A percentile compares a stretch with the other conserved stretches of the same genome.
phyloP scores from a whole-genome alignment of 2,888 invertebrate species.

The Erebia aethiops region DNA sequence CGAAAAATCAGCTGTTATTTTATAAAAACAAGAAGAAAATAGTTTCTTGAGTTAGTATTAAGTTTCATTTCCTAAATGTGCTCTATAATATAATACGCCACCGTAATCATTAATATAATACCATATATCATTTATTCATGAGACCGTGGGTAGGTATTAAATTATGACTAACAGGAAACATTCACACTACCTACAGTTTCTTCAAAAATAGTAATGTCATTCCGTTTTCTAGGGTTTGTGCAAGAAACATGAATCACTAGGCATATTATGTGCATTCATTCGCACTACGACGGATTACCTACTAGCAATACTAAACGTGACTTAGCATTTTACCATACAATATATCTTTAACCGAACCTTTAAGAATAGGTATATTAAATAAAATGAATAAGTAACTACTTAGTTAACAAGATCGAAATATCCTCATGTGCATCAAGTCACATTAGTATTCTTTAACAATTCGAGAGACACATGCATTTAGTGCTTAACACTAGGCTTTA shows the following conservation, averaged over 20 bases:
- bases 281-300: conserved; percentile 23
- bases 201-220: conserved; percentile 28
- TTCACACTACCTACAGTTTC: conserved; percentile 2
- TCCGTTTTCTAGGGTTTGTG: conserved; percentile 39
- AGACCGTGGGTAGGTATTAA: conserved; percentile 1
- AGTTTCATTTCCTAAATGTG: too few relatives aligned
- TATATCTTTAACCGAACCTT: neutral
- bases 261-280: conserved; percentile 36
- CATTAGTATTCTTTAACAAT: conserved; percentile 27
- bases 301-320: conserved; percentile 33
- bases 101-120: neutral
- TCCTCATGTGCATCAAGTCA: conserved; percentile 25
- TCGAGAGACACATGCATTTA: conserved; percentile 33
- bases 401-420: too few relatives aligned
- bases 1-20: too few relatives aligned
- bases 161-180: conserved; percentile 23
- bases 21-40: too few relatives aligned
- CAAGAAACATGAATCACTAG: conserved; percentile 40
- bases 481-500: conserved; percentile 25
- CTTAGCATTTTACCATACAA: conserved; percentile 31
- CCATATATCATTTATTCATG: neutral
- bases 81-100: neutral
- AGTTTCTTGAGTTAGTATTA: too few relatives aligned
- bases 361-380: too few relatives aligned
- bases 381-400: too few relatives aligned